Conservation (phyloP, 2,888 invertebrate species). For the Spilosoma lubricipeda region DNA sequence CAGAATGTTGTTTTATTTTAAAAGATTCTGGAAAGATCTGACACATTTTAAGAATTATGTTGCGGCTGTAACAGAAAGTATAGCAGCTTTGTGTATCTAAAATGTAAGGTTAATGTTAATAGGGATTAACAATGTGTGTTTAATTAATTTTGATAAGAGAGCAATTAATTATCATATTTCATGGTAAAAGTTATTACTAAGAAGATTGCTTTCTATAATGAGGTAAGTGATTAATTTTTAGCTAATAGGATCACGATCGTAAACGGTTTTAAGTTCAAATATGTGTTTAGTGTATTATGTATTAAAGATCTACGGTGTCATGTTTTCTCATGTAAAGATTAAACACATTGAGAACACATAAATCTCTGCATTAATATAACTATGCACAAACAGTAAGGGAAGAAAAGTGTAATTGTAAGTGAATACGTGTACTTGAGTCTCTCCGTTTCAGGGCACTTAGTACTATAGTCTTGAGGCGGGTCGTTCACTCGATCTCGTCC, state of each 20-base stretch:
- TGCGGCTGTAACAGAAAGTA: not conserved
- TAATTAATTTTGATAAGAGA: conserved; percentile 40
- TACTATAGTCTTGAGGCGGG: conserved; percentile 60
- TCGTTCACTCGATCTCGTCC: conserved; percentile 76
- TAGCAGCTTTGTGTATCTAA: conserved; percentile 4
- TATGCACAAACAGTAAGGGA: conserved; percentile 4
- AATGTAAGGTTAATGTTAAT: conserved; percentile 16
- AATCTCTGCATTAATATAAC: too few species aligned
- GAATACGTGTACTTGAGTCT: conserved; percentile 53
- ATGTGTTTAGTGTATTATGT: not conserved
- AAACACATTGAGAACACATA: not conserved
- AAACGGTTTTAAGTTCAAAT: conserved; percentile 11
- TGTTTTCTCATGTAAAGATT: not conserved
- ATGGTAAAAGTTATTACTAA: conserved; percentile 28
- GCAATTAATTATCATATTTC: conserved; percentile 35
- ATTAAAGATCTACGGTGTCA: not conserved
- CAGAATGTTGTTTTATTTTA: not conserved
- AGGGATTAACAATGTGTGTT: conserved; percentile 29
- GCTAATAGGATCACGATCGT: conserved; percentile 25
- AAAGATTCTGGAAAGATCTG: not conserved
- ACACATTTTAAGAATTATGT: not conserved
- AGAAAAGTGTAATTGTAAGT: conserved; percentile 30
- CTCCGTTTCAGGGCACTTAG: conserved; percentile 59
- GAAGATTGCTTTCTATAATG: conserved; percentile 35
- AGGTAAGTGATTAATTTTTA: conserved; percentile 44